Evolutionary conservation across 2,888 invertebrate genomes (phyloP).

Genomic region (Hypselothyrea guttata): DNA sequence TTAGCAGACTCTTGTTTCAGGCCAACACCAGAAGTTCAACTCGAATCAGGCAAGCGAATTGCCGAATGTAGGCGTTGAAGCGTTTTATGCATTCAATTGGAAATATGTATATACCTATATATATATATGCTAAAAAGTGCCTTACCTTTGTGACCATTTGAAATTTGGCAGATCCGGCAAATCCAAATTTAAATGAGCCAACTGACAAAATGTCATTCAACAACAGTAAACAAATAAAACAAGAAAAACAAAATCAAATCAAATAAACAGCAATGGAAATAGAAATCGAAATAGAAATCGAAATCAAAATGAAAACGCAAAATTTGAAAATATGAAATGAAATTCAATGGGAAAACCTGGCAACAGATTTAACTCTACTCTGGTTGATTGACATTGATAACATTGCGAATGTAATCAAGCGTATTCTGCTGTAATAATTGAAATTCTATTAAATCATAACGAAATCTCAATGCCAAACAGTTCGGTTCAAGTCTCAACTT

Average conservation of each 20-base stretch:
- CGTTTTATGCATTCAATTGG: conserved; percentile 55
- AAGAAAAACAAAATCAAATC: too few species aligned
- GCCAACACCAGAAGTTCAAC: background rate
- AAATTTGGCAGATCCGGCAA: background rate
- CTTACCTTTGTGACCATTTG: background rate
- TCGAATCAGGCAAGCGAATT: conserved; percentile 8
- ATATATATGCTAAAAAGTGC: conserved; percentile 20
- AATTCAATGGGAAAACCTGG: background rate
- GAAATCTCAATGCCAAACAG: background rate
- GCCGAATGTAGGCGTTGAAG: conserved; percentile 44
- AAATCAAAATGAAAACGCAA: too few species aligned
- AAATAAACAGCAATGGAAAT: too few species aligned
- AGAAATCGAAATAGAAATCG: too few species aligned
- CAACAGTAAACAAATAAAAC: too few species aligned
- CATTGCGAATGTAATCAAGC: conserved; percentile 35
- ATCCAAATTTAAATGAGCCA: background rate
- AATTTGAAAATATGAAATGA: conserved; percentile 3
- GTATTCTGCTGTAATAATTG: conserved; percentile 44
- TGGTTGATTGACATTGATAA: conserved; percentile 6
- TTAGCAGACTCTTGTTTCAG: conserved; percentile 37
- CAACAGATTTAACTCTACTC: background rate
- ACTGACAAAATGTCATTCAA: background rate
- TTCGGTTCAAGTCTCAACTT: background rate
- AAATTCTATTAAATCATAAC: conserved; percentile 16
- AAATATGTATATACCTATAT: conserved; percentile 31